phyloP scores from a whole-genome alignment of 2,888 invertebrate species.

The Pheosia tremula region DNA sequence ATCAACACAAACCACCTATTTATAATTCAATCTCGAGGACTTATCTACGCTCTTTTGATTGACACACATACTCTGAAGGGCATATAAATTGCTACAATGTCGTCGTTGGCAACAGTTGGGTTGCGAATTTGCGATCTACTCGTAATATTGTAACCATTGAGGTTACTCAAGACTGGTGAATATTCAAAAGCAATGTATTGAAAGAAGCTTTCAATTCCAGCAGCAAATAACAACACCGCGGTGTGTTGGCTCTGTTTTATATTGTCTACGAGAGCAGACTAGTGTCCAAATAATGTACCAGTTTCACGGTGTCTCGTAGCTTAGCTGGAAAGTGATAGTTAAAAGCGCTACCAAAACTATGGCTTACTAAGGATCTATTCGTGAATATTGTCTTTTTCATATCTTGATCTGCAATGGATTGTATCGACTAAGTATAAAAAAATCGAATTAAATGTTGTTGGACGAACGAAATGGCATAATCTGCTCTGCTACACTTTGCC shows the following conservation, averaged over 20 bases:
- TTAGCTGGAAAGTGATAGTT: too few species aligned
- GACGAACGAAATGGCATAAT: neutral
- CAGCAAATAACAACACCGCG: neutral
- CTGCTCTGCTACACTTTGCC: neutral
- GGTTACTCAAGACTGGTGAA: neutral
- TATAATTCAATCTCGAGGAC: slow-evolving; percentile 23
- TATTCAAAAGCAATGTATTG: neutral
- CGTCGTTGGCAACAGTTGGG: neutral
- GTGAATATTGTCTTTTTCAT: too few species aligned
- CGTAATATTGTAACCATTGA: neutral
- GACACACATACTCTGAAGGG: slow-evolving; percentile 14
- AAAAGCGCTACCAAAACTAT: too few species aligned
- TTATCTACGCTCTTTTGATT: slow-evolving; percentile 24
- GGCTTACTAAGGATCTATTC: too few species aligned
- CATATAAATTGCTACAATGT: neutral
- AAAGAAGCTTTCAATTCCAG: neutral
- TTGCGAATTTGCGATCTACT: neutral
- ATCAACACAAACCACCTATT: slow-evolving; percentile 12
- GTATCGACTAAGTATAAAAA: neutral
- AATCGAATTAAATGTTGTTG: neutral
- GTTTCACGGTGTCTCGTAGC: too few species aligned
- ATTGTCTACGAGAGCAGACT: too few species aligned
- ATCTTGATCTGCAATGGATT: too few species aligned
- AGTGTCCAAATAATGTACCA: too few species aligned
- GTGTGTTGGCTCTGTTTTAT: too few species aligned